These are phyloP conservation scores for Oryzias javanicus DNA, from an alignment of 2,113 vertebrate genomes.

Conservation along the genomic window DNA sequence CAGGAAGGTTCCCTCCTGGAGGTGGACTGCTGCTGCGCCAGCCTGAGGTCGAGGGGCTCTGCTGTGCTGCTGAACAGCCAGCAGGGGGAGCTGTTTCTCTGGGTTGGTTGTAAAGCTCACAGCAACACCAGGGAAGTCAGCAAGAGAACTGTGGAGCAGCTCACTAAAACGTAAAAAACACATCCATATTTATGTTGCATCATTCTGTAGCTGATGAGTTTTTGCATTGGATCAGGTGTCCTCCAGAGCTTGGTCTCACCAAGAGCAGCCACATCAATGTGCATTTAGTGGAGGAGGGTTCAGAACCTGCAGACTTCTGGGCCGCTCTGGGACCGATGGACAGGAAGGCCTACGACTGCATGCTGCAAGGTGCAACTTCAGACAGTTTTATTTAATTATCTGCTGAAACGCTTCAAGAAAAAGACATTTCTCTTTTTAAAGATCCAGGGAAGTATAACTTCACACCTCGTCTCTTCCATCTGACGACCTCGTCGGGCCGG, in stretches of 20 bases:
- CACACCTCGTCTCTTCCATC: constrained; percentile 78
- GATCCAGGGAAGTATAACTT: constrained; percentile 81
- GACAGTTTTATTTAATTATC: not conserved
- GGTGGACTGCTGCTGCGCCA: constrained; percentile 66
- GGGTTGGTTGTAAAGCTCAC: constrained; percentile 77
- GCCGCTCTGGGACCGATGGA: constrained; percentile 71
- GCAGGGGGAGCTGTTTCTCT: constrained; percentile 73
- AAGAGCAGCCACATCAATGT: constrained; percentile 47
- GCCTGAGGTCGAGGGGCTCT: constrained; percentile 76
- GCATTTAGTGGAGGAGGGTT: constrained; percentile 75
- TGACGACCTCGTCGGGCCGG: constrained; percentile 66
- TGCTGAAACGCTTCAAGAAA: not conserved
- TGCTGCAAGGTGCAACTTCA: constrained; percentile 76
- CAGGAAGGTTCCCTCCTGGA: constrained; percentile 75
- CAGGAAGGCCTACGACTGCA: constrained; percentile 81
- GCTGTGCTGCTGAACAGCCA: constrained; percentile 71
- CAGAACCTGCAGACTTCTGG: constrained; percentile 79
- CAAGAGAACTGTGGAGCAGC: constrained; percentile 64
- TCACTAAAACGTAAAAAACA: constrained; percentile 70
- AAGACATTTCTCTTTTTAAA: constrained; percentile 24
- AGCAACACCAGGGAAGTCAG: constrained; percentile 65
- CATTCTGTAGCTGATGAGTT: not conserved
- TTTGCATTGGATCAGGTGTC: constrained; percentile 54
- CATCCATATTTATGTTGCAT: not conserved
- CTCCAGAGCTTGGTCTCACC: constrained; percentile 71